These are phyloP conservation scores for Ladona fulva DNA, from an alignment of 1,140 invertebrate genomes.

Conservation along the genomic window DNA sequence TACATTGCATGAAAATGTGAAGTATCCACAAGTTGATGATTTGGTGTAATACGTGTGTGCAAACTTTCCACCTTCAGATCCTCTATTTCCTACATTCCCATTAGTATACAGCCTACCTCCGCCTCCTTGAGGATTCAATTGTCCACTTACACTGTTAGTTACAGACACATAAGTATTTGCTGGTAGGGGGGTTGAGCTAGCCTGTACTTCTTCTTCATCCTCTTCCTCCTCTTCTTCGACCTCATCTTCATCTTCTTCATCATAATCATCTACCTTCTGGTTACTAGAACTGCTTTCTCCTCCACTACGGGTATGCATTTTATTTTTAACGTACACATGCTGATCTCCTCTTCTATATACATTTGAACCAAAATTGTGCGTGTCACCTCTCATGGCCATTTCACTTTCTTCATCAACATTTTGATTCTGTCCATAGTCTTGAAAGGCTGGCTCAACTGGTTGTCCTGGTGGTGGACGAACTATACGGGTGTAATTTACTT, in stretches of 20 bases:
- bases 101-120: background rate
- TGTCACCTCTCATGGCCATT: background rate
- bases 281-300: background rate
- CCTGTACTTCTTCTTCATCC: background rate
- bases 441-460: background rate
- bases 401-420: background rate
- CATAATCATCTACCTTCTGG: background rate
- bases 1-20: slow-evolving; percentile 71
- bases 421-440: background rate
- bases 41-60: slow-evolving; percentile 74
- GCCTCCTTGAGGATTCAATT: slow-evolving; percentile 39
- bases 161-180: slow-evolving; percentile 55
- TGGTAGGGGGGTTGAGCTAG: background rate
- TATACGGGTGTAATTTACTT: slow-evolving; percentile 35
- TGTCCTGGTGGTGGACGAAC: background rate
- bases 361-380: background rate
- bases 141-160: slow-evolving; percentile 65
- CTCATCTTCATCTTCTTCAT: slow-evolving; percentile 5
- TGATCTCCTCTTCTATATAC: background rate
- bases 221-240: background rate
- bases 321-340: background rate
- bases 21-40: slow-evolving; percentile 74
- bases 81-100: slow-evolving; percentile 32
- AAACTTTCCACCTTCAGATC: slow-evolving; percentile 45
- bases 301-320: background rate